Base-by-base conservation (phyloP, 1,140 invertebrate species). In the Drosophila neocordata region DNA sequence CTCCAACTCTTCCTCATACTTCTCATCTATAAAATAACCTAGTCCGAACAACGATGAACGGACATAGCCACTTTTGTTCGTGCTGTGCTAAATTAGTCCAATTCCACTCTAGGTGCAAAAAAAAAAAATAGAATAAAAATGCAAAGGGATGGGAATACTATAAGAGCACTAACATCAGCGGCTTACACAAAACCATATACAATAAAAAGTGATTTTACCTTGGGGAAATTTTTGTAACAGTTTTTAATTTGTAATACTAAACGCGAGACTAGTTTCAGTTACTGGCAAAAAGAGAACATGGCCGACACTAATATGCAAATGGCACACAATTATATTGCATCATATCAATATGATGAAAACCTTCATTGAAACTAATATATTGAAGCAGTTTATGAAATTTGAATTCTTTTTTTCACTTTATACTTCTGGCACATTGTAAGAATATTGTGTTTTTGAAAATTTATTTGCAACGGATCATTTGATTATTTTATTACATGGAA, bases 181-280 rank as follows among this genome's bases (percentile, higher is more conserved):
- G 51, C 38, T 20, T 59, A 69, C 65, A 34, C 0, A 56, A 56
- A 34, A 35, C 27, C 57, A 59, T 59, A 59, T 51, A 37, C 57
- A 63, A 57, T 78, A 75, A 68, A 87, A 87, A 88, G 72, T 87
- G 73, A 87, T 88, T 87, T 88, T 72, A 87, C 82, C 82, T 87
- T 87, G 65, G 82, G 82, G 82, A 87, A 87, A 87, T 87, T 79
- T 85, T 88, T 82, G 82, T 77, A 79, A 87, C 82, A 87, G 82
- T 87, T 87, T 87, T 87, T 87, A 87, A 87, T 87, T 87, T 87
- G 82, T 80, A 82, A 87, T 81, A 68, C 82, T 65, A 67, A 69
- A 69, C 74, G 66, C 69, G 69, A 79, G 81, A 66, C 81, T 74
- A 85, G 82, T 84, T 87, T 13, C 15, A 18, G 15, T 15, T 18